Conservation (phyloP, 2,797 vertebrate species). For the Rhyacichthys aspro region DNA sequence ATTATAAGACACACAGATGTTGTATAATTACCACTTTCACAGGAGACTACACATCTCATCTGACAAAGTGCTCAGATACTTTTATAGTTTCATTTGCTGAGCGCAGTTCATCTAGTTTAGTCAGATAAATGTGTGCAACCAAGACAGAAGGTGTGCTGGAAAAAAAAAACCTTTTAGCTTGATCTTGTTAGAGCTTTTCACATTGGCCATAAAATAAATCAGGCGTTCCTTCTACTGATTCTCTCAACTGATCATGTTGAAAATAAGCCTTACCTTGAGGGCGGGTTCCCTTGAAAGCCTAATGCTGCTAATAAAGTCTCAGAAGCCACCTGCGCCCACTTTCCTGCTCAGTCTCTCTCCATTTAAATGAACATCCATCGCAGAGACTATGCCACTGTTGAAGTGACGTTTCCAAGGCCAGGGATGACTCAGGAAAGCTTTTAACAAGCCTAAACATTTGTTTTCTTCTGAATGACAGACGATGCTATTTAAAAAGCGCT, state of each 20-base stretch:
- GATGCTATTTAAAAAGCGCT: constrained; percentile 17
- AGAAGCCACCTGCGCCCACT: constrained; percentile 51
- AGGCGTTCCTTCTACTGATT: constrained; percentile 34
- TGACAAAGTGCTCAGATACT: constrained; percentile 9
- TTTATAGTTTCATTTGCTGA: constrained; percentile 27
- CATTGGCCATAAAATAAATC: constrained; percentile 41
- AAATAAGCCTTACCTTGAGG: constrained; percentile 39
- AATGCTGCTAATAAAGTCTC: constrained; percentile 64
- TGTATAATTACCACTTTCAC: constrained; percentile 11
- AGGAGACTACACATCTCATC: constrained; percentile 23
- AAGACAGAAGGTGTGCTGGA: constrained; percentile 1
- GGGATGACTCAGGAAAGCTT: constrained; percentile 23
- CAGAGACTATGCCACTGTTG: constrained; percentile 12
- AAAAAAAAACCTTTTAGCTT: constrained; percentile 27
- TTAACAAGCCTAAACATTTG: constrained; percentile 24
- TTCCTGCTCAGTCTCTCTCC: constrained; percentile 11
- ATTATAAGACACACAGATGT: constrained; percentile 26
- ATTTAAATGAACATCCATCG: constrained; percentile 28
- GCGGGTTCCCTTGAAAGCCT: constrained; percentile 51
- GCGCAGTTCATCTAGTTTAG: background rate
- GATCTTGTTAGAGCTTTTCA: constrained; percentile 45
- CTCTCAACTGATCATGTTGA: constrained; percentile 41
- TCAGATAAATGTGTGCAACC: constrained; percentile 5
- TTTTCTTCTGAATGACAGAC: constrained; percentile 36
- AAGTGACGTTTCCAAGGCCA: constrained; percentile 7